Conservation (phyloP, 2,797 vertebrate genomes). For the Rhinophrynus dorsalis region DNA sequence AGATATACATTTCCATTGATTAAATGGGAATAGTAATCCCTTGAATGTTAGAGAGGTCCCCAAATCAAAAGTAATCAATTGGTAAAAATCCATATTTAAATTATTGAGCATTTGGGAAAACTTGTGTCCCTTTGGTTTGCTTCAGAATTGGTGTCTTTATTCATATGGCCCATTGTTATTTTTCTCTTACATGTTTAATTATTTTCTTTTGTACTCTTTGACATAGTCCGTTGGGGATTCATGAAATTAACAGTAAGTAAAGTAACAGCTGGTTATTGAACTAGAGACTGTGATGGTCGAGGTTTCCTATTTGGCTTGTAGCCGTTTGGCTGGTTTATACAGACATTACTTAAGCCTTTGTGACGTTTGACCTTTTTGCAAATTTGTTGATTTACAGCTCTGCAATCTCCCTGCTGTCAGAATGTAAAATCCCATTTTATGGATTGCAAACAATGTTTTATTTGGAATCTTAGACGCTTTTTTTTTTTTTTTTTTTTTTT, state of each 20-base stretch:
- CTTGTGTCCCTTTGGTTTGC: too few relatives aligned
- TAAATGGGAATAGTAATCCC: too few relatives aligned
- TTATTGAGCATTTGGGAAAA: too few relatives aligned
- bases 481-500: too few relatives aligned
- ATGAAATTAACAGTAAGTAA: slow-evolving; percentile 34
- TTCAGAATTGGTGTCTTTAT: too few relatives aligned
- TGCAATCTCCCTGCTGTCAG: slow-evolving; percentile 30
- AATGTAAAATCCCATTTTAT: slow-evolving; percentile 19
- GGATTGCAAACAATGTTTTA: background rate
- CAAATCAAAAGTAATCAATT: too few relatives aligned
- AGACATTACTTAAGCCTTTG: slow-evolving; percentile 11
- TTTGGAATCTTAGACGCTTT: too few relatives aligned
- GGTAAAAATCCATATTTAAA: too few relatives aligned
- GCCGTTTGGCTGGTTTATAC: slow-evolving; percentile 1
- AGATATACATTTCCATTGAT: too few relatives aligned
- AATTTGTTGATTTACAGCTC: slow-evolving; percentile 5
- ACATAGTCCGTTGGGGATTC: slow-evolving; percentile 23
- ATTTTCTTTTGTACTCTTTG: slow-evolving; percentile 33
- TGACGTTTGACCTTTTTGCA: slow-evolving; percentile 21
- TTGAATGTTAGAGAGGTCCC: too few relatives aligned
- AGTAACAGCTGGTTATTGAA: slow-evolving; percentile 20
- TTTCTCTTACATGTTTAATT: slow-evolving; percentile 9
- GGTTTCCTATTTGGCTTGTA: slow-evolving; percentile 35
- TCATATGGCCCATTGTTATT: background rate
- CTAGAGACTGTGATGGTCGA: slow-evolving; percentile 40